Conservation (phyloP, 2,113 vertebrate species). For the Rattus rattus region DNA sequence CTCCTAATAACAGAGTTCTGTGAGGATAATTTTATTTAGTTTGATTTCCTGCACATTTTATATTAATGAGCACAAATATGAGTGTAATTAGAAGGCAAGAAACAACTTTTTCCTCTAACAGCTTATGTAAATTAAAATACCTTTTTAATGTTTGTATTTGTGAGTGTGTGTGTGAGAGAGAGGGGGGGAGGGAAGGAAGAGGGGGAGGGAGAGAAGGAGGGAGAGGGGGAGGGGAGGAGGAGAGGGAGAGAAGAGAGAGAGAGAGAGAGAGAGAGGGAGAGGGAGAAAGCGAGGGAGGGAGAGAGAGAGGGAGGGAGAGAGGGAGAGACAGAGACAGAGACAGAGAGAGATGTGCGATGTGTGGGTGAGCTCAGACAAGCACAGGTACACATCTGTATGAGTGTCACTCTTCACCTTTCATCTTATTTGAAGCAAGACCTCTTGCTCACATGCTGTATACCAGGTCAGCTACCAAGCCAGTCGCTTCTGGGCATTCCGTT, state of each 20-base stretch:
- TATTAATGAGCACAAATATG: background rate
- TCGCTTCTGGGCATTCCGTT: background rate
- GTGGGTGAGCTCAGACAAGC: background rate
- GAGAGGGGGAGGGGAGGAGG: too few species aligned
- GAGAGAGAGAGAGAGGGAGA: background rate
- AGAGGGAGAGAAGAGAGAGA: background rate
- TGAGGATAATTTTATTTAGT: background rate
- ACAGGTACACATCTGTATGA: background rate
- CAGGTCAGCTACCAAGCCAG: rapidly evolving
- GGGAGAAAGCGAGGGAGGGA: background rate
- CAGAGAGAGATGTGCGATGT: background rate
- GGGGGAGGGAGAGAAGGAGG: too few species aligned
- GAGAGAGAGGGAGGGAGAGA: background rate
- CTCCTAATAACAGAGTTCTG: background rate
- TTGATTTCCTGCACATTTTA: constrained; percentile 47
- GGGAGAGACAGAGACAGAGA: too few species aligned
- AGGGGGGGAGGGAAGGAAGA: too few species aligned
- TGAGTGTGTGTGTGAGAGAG: too few species aligned
- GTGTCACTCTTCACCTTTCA: background rate
- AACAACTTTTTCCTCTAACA: background rate
- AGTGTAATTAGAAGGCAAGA: background rate
- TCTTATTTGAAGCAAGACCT: background rate
- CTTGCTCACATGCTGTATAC: background rate
- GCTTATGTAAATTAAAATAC: background rate
- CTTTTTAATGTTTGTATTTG: background rate